phyloP scores from a whole-genome alignment of 2,797 vertebrate genomes.

The Scarus forsteni region DNA sequence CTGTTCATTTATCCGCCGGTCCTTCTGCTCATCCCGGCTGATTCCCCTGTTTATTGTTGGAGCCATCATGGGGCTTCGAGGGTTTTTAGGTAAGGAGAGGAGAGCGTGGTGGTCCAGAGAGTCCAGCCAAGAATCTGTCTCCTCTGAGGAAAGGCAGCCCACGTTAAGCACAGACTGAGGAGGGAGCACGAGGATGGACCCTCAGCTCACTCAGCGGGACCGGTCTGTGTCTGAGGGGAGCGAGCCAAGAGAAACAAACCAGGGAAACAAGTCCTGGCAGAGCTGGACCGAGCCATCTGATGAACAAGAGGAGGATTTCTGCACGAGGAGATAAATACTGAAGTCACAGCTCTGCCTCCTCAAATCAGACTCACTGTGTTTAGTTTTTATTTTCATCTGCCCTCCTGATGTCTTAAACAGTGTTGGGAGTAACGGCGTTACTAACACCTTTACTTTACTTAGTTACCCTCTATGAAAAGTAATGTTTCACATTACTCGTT shows the following conservation, averaged over 20 bases:
- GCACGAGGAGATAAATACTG: background rate
- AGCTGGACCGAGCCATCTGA: conserved; percentile 26
- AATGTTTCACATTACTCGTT: too few species aligned
- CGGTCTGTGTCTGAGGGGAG: conserved; percentile 46
- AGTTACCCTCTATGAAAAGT: too few species aligned
- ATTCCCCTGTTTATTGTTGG: conserved; percentile 46
- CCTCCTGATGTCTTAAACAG: too few species aligned
- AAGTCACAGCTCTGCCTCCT: background rate
- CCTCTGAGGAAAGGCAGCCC: conserved; percentile 49
- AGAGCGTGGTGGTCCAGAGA: conserved; percentile 43
- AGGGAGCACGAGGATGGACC: conserved; percentile 64
- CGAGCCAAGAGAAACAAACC: conserved; percentile 65
- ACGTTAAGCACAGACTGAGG: conserved; percentile 55
- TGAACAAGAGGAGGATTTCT: conserved; percentile 27
- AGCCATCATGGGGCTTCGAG: conserved; percentile 10
- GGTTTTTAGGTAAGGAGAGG: conserved; percentile 35
- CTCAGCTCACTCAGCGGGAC: conserved; percentile 66
- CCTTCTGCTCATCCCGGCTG: conserved; percentile 16
- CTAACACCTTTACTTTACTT: too few species aligned
- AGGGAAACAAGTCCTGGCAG: conserved; percentile 26
- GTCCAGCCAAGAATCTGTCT: conserved; percentile 59
- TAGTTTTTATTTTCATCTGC: too few species aligned
- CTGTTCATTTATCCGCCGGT: conserved; percentile 15
- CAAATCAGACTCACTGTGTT: background rate
- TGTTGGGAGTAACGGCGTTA: too few species aligned